These are phyloP conservation scores for Proales similis DNA, from an alignment of 1,140 invertebrate species.

Conservation along the genomic window DNA sequence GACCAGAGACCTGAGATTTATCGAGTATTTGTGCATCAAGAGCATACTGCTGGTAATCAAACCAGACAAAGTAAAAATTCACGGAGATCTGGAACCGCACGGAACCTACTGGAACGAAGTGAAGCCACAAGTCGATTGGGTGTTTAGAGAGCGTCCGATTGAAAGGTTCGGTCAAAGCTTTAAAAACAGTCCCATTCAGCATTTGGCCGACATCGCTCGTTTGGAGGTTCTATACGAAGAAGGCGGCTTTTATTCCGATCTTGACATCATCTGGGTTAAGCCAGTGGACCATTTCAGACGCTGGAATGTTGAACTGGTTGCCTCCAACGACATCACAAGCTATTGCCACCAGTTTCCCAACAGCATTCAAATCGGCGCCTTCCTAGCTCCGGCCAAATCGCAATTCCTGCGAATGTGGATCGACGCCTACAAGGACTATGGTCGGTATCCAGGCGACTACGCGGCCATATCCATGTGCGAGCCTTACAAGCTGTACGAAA, in stretches of 20 bases:
- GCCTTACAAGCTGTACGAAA: conserved; percentile 35
- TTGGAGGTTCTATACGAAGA: conserved; percentile 36
- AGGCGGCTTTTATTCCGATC: conserved; percentile 24
- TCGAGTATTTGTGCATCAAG: conserved; percentile 28
- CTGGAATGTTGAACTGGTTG: conserved; percentile 28
- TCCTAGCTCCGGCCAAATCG: conserved; percentile 9
- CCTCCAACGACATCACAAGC: conserved; percentile 28
- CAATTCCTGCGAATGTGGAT: conserved; percentile 25
- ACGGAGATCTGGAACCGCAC: conserved; percentile 12
- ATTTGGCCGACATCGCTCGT: conserved; percentile 36
- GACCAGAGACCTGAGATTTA: background rate
- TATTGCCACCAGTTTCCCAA: conserved; percentile 25
- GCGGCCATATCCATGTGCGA: conserved; percentile 35
- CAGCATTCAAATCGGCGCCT: conserved; percentile 35
- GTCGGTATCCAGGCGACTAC: conserved; percentile 28
- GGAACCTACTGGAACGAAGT: conserved; percentile 26
- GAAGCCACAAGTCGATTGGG: conserved; percentile 30
- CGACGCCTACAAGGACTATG: conserved; percentile 26
- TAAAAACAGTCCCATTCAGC: conserved; percentile 20
- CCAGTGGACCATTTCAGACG: conserved; percentile 23
- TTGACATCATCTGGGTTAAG: conserved; percentile 31
- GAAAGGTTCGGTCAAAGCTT: conserved; percentile 19
- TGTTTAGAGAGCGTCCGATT: conserved; percentile 14
- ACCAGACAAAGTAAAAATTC: conserved; percentile 28
- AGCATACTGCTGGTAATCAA: conserved; percentile 3